Base-by-base conservation (phyloP, 2,888 invertebrate species). In the Cryptocephalus moraei region DNA sequence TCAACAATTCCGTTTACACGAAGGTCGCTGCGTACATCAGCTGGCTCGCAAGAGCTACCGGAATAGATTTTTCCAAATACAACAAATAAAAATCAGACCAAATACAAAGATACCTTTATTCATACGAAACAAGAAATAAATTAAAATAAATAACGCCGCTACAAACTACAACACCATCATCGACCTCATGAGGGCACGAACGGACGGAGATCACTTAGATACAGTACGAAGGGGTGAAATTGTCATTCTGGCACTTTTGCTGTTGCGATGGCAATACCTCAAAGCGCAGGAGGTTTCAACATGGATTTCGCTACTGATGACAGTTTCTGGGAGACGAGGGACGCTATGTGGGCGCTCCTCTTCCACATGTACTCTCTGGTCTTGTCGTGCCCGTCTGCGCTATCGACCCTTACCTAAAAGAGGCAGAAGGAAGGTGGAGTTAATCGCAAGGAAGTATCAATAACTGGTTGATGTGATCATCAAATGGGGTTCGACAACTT, bases 301-400 rank as follows among this genome's bases (percentile, higher is more conserved):
- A 80, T 76, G n/a, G 78, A 77, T 57, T 72, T 74, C 1, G 79
- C 74, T 4, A 78, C 80, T 6, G 75, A 70, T 4, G 80, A 80
- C 36, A 91, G 73, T 71, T 90, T 87, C 65, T 86, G 82, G 0
- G 89, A 87, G 4, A 91, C 90, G 38, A 91, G 78, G 58, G 86
- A 83, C 11, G 90, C 90, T 57, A 91, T 89, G 66, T 86, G 82
- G 0, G 88, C 82, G 57, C 88, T 90, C 54, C 86, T 78, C 58
- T 80, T 82, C 90, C 90, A 90, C 41, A 89, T 81, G 58, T 88
- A 81, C 66, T 90, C 88, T 47, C 88, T 77, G 9, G 89, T 90
- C 62, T 86, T 80, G 69, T 90, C 90, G 64, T 89, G 88, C 63
- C 88, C 84, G 61, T 84, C 83, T 49, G 77, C 73, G 67, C 88